These are phyloP conservation scores for Blennius ocellaris DNA, from an alignment of 2,113 vertebrate species.

Conservation along the genomic window DNA sequence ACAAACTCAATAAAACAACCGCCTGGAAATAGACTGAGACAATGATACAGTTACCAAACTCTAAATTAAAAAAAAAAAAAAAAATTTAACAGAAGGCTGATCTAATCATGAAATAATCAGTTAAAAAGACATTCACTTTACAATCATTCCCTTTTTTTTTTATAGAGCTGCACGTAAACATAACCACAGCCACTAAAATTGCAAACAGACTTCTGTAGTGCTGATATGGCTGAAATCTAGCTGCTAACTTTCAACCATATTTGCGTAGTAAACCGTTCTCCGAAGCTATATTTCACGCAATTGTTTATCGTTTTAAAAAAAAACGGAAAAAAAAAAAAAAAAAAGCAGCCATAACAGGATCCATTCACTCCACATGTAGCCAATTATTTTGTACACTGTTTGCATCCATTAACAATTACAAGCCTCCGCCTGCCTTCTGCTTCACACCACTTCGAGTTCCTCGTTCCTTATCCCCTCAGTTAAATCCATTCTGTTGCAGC, in stretches of 20 bases:
- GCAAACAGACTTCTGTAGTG: neutral
- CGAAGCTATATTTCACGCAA: neutral
- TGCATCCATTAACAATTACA: constrained; percentile 25
- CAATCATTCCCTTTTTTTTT: too few species aligned
- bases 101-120: too few species aligned
- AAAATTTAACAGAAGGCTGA: too few species aligned
- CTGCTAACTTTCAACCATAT: neutral
- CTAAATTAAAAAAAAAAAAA: too few species aligned
- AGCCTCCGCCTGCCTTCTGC: constrained; percentile 21
- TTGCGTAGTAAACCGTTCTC: neutral
- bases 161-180: too few species aligned
- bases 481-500: constrained; percentile 30
- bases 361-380: neutral
- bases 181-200: neutral
- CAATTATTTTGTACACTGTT: constrained; percentile 3
- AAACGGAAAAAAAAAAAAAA: neutral
- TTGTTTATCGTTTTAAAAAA: neutral
- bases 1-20: too few species aligned
- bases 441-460: constrained; percentile 3
- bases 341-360: neutral
- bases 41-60: too few species aligned
- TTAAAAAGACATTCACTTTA: too few species aligned
- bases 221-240: neutral
- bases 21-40: too few species aligned
- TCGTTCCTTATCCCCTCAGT: constrained; percentile 2